A percentile compares a stretch with the other conserved stretches of the same genome.
phyloP scores from a whole-genome alignment of 2,113 vertebrate genomes.

The Artemisiospiza belli region DNA sequence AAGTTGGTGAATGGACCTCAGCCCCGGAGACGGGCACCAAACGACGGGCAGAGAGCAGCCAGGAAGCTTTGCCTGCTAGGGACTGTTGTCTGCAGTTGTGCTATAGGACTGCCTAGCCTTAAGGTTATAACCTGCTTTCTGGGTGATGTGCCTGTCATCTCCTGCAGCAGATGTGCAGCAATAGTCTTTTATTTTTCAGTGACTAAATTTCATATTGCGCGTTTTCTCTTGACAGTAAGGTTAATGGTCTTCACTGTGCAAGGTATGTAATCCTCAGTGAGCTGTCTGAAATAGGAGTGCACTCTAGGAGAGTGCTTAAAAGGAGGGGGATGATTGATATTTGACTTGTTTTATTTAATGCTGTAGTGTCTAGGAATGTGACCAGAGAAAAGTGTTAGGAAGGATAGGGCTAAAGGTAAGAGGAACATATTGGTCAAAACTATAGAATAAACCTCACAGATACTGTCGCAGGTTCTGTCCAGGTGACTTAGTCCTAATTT shows the following conservation, averaged over 20 bases:
- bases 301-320: neutral
- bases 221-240: neutral
- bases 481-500: neutral
- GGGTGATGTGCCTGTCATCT: neutral
- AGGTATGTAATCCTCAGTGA: neutral
- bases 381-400: neutral
- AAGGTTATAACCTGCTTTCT: neutral
- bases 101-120: neutral
- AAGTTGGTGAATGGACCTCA: neutral
- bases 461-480: neutral
- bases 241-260: neutral
- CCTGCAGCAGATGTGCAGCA: neutral
- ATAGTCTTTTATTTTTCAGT: neutral
- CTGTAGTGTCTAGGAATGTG: neutral
- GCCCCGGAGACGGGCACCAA: neutral
- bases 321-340: neutral
- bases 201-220: neutral
- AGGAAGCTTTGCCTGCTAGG: neutral
- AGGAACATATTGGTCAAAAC: neutral
- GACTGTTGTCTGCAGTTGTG: neutral
- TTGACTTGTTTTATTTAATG: neutral
- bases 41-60: rapidly evolving
- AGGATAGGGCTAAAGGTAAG: neutral
- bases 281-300: neutral
- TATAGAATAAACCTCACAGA: neutral